Conservation (phyloP, 2,113 vertebrate species). For the Trematocara marginatum region DNA sequence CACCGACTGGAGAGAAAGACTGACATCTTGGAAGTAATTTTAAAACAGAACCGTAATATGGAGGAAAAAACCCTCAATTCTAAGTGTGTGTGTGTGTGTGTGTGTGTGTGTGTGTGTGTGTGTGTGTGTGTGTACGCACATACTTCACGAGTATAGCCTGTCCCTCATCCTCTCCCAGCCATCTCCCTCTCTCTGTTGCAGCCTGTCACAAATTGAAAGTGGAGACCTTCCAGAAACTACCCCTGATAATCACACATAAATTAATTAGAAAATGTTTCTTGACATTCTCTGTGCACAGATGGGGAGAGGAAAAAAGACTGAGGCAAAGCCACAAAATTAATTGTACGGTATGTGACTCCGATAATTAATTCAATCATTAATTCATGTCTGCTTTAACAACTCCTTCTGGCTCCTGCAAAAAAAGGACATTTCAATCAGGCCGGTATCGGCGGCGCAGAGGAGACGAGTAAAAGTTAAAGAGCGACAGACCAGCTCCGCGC, state of each 20-base stretch:
- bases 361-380: conserved; percentile 84
- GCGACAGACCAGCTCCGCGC: conserved; percentile 22
- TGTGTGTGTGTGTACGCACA: neutral
- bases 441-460: conserved; percentile 23
- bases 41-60: neutral
- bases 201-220: conserved; percentile 79
- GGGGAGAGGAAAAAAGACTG: conserved; percentile 65
- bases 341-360: conserved; percentile 78
- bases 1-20: neutral
- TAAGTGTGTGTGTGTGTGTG: neutral
- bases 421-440: conserved; percentile 69
- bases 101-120: neutral
- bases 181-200: conserved; percentile 30
- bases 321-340: conserved; percentile 79
- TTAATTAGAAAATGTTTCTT: conserved; percentile 84
- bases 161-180: conserved; percentile 16
- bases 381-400: conserved; percentile 75
- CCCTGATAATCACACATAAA: conserved; percentile 80
- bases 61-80: neutral
- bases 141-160: neutral
- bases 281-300: conserved; percentile 74
- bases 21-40: neutral
- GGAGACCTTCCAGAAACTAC: conserved; percentile 77
- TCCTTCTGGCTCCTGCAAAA: conserved; percentile 70
- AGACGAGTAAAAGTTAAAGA: conserved; percentile 38